Base-by-base conservation (phyloP, 2,113 vertebrate genomes). In the Hirundichthys speculiger region DNA sequence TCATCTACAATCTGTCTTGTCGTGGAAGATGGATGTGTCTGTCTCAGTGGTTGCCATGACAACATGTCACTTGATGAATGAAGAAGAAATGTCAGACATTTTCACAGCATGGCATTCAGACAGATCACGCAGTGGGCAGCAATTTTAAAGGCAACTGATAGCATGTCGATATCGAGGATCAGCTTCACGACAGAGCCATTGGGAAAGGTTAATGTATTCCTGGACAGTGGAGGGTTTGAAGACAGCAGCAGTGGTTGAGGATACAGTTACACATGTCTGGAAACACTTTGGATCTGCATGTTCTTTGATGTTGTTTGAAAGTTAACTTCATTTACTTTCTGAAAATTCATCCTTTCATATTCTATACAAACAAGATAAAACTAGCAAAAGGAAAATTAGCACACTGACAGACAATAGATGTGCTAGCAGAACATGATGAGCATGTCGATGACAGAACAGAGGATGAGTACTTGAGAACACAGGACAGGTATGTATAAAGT, bases 141-240 rank as follows among this genome's bases (percentile, higher is more conserved):
- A 9, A 57, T 68, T 71, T 77, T 74, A 34, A 73, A 57, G 51
- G 48, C 45, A 41, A 52, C 46, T 78, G 73, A 81, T 77, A 71
- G 62, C 2, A 10, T 48, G 54, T 77, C 62, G 48, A 83, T 83
- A 82, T 70, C n/a, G 12, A 75, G 67, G 65, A 69, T 69, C 13
- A 42, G 70, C 72, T 41, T 51, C 30, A 24, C 8, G 13, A 53
- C 49, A 20, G 46, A 72, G 72, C 46, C 30, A 0, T 21, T 14
- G 25, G n/a, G 21, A 89, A 86, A 86, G 82, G 79, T 80, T 84
- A 85, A 89, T 72, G 59, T 72, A 85, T 85, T 89, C 78, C 42
- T 4, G 9, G 16, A 1, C 15, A 12, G 63, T 8, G 16, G 24
- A 53, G 14, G n/a, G 21, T 24, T 53, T 50, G 24, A 49, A 41